Conservation (phyloP, 2,797 vertebrate genomes). For the Alosa sapidissima region DNA sequence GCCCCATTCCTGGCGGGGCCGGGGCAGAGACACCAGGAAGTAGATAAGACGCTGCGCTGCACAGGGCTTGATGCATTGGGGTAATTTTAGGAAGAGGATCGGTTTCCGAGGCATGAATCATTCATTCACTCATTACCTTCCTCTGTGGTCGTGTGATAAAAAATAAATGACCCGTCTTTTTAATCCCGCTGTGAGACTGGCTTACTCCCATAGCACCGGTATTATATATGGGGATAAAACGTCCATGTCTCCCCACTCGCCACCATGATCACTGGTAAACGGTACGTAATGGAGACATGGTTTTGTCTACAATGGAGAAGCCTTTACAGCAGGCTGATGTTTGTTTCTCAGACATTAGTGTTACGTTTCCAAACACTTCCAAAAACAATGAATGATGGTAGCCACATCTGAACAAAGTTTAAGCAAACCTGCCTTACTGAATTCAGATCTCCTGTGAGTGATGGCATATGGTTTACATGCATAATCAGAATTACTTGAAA, state of each 20-base stretch:
- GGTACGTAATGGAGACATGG: no score
- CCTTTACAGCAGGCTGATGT: no score
- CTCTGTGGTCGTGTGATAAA: constrained; percentile 61
- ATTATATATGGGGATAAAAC: neutral
- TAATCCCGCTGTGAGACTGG: constrained; percentile 48
- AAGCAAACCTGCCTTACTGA: no score
- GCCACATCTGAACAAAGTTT: neutral
- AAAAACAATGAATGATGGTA: neutral
- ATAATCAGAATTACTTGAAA: neutral
- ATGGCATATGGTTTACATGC: neutral
- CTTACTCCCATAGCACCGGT: neutral
- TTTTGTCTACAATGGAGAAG: no score
- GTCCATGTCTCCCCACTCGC: no score
- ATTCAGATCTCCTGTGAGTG: neutral
- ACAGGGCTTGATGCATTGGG: neutral
- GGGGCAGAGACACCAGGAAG: neutral
- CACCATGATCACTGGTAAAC: no score
- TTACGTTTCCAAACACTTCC: neutral
- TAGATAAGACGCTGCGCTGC: neutral
- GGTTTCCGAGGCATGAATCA: constrained; percentile 67
- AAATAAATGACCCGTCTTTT: constrained; percentile 64
- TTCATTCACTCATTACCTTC: constrained; percentile 63
- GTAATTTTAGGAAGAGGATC: constrained; percentile 52
- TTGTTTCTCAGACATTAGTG: no score
- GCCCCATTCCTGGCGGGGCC: neutral